Percentiles rank a stretch among this genome's conserved stretches.
Conservation (phyloP, 2,113 vertebrate genomes). For the Atherinomorus stipes region DNA sequence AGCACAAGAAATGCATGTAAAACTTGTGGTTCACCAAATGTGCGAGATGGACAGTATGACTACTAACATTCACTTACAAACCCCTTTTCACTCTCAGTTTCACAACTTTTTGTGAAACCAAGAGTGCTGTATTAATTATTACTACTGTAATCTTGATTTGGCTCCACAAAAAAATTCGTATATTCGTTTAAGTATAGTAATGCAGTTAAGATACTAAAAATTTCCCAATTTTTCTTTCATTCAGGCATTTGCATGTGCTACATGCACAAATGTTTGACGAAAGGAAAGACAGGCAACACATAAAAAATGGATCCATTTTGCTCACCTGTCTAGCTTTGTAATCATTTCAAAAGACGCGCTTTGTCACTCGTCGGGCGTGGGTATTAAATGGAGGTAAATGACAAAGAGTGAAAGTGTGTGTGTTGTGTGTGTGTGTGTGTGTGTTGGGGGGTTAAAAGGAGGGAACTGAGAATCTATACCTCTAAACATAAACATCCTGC, state of each 20-base stretch:
- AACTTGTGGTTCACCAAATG: conserved; percentile 63
- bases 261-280: not conserved
- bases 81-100: conserved; percentile 74
- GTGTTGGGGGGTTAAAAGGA: conserved; percentile 44
- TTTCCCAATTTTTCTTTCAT: not conserved
- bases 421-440: conserved; percentile 42
- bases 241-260: not conserved
- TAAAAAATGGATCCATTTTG: conserved; percentile 49
- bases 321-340: conserved; percentile 86
- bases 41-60: conserved; percentile 47
- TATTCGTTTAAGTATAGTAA: not conserved
- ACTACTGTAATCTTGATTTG: conserved; percentile 44
- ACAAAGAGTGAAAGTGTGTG: conserved; percentile 70
- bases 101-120: conserved; percentile 68
- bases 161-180: not conserved
- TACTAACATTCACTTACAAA: conserved; percentile 45
- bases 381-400: conserved; percentile 68
- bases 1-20: conserved; percentile 45
- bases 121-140: conserved; percentile 44
- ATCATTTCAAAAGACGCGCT: conserved; percentile 81
- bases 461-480: conserved; percentile 69
- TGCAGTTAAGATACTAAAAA: not conserved
- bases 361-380: conserved; percentile 58
- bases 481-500: conserved; percentile 79
- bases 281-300: not conserved